Evolutionary conservation across 2,888 invertebrate species (phyloP).

Genomic region (Drosophila mercatorum): DNA sequence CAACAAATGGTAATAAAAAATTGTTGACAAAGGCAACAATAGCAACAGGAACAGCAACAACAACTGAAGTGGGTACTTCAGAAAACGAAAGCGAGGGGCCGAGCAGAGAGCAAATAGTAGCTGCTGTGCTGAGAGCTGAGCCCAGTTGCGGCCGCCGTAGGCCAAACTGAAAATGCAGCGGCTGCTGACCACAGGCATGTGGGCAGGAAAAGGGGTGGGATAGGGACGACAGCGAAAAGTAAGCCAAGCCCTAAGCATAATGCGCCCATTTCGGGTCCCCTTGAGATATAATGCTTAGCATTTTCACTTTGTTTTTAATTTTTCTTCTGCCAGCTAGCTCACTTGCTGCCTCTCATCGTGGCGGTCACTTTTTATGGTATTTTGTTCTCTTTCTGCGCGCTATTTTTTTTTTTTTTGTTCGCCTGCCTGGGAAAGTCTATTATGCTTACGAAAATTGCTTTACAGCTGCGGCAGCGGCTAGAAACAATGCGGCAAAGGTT

Average conservation of each 20-base stretch:
- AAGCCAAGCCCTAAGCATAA: slow-evolving; percentile 50
- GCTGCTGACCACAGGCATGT: slow-evolving; percentile 53
- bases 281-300: slow-evolving; percentile 77
- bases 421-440: slow-evolving; percentile 64
- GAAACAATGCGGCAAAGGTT: slow-evolving; percentile 78
- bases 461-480: slow-evolving; percentile 68
- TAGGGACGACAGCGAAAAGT: slow-evolving; percentile 16
- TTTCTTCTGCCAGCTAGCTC: slow-evolving; percentile 11
- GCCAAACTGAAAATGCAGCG: slow-evolving; percentile 29
- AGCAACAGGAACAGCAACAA: slow-evolving; percentile 41
- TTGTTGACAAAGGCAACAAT: slow-evolving; percentile 62
- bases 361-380: slow-evolving; percentile 61
- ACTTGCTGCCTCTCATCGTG: slow-evolving; percentile 1
- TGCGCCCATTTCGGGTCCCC: slow-evolving; percentile 52
- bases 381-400: slow-evolving; percentile 52
- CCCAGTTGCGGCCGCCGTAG: slow-evolving; percentile 36
- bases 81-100: slow-evolving; percentile 52
- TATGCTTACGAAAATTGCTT: slow-evolving; percentile 77
- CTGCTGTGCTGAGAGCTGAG: slow-evolving; percentile 21
- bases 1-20: slow-evolving; percentile 65
- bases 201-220: not conserved
- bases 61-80: slow-evolving; percentile 54
- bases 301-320: slow-evolving; percentile 38
- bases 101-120: slow-evolving; percentile 33
- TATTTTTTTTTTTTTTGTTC: slow-evolving; percentile 29